Evolutionary conservation across 2,797 vertebrate genomes (phyloP).

Genomic region (Sebastes cheni): DNA sequence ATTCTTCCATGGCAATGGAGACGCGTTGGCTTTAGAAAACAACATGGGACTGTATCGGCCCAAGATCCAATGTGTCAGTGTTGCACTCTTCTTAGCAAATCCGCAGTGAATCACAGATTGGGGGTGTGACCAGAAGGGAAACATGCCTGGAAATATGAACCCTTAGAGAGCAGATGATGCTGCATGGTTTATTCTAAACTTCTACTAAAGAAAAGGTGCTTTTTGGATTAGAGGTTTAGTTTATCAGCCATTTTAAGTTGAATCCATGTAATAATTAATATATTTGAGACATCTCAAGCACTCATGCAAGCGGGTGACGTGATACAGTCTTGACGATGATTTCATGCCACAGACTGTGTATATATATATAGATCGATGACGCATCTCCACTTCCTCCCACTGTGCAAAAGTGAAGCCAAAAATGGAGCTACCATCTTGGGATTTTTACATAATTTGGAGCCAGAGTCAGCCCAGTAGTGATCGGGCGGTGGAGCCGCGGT

Average conservation of each 20-base stretch:
- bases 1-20: neutral
- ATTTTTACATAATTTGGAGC: too few relatives aligned
- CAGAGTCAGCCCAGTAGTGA: too few relatives aligned
- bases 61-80: neutral
- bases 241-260: neutral
- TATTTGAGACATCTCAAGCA: neutral
- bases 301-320: neutral
- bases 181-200: neutral
- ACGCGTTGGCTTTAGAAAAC: neutral
- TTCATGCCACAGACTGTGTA: too few relatives aligned
- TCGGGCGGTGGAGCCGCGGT: too few relatives aligned
- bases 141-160: slow-evolving; percentile 3
- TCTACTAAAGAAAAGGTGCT: neutral
- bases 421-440: too few relatives aligned
- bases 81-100: neutral
- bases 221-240: neutral
- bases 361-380: too few relatives aligned
- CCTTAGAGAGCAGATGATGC: neutral
- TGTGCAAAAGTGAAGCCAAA: too few relatives aligned
- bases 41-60: neutral
- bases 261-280: neutral
- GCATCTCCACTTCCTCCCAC: too few relatives aligned
- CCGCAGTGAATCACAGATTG: neutral
- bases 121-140: neutral
- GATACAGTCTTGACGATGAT: too few relatives aligned